Base-by-base conservation (phyloP, 1,140 invertebrate species). In the Sycobia sp. region DNA sequence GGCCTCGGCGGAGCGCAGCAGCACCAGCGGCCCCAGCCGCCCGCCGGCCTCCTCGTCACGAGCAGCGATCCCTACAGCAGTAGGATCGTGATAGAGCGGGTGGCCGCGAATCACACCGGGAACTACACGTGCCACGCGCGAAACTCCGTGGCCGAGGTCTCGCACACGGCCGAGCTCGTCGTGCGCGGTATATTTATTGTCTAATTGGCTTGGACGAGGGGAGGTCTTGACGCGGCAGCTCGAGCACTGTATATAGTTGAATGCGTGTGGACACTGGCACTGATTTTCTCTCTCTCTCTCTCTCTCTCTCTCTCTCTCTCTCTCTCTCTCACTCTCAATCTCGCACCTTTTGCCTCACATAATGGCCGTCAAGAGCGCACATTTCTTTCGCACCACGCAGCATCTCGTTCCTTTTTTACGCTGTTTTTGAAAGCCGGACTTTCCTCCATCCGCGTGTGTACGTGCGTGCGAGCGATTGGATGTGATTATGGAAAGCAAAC, bases 91-190 rank as follows among this genome's bases (percentile, higher is more conserved):
- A 95, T 97, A 69, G 91, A 94, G 69, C 88, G 90, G 72, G 91
- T 95, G 41, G 88, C 87, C 23, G 92, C 92, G 2, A 84, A 86
- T 23, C 92, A 95, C 73, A 91, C 88, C 53, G 93, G 92, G 53
- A 94, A 95, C 81, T 95, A 95, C 79, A 94, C 93, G 9, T 95
- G 93, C 77, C 87, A 93, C 49, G 92, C 92, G 4, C 88, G 89
- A 61, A 95, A 95, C 81, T 86, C 91, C 29, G 92, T 92, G 23
- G 91, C 92, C 36, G 85, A 86, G 50, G 91, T 86, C 60, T 75
- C 76, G 23, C 84, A 84, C 72, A 85, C 85, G 46, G 84, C 86
- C 34, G 81, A 83, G 47, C 82, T 91, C 59, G 85, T 86, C 69
- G 89, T 91, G 64, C 86, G 88, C 78, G 88, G 89, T 91, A 84